A percentile compares a stretch with the other conserved stretches of the same genome.
Conservation (phyloP, 2,888 invertebrate genomes). For the Temnothorax unifasciatus region DNA sequence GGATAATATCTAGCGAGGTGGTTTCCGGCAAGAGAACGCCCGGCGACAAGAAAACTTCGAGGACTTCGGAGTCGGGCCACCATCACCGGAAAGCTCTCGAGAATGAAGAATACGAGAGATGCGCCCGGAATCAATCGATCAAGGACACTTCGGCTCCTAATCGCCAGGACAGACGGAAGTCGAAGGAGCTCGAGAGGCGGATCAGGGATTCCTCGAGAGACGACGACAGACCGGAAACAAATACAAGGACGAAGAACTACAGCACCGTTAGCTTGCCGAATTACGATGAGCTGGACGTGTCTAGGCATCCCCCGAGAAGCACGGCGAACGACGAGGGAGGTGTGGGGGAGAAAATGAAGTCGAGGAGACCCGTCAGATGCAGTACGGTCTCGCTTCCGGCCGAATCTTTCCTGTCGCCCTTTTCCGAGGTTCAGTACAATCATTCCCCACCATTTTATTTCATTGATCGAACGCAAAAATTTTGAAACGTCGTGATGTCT, state of each 20-base stretch:
- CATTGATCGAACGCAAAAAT: background rate
- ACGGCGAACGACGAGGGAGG: conserved; percentile 71
- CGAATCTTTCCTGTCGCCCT: conserved; percentile 70
- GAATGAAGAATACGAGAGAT: conserved; percentile 76
- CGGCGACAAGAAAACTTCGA: conserved; percentile 59
- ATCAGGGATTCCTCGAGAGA: conserved; percentile 57
- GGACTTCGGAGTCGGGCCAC: conserved; percentile 47
- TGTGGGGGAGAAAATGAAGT: conserved; percentile 78
- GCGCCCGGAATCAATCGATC: conserved; percentile 70
- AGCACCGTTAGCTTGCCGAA: conserved; percentile 88
- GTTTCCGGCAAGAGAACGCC: conserved; percentile 70
- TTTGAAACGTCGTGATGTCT: background rate
- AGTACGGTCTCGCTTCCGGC: conserved; percentile 77
- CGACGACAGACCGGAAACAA: conserved; percentile 54
- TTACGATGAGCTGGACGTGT: conserved; percentile 86
- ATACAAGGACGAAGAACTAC: conserved; percentile 84
- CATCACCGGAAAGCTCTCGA: conserved; percentile 66
- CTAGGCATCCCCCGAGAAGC: conserved; percentile 77
- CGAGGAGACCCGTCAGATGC: conserved; percentile 73
- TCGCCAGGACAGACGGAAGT: conserved; percentile 64
- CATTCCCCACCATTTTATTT: conserved; percentile 18
- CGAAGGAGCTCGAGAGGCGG: conserved; percentile 56
- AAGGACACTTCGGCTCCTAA: conserved; percentile 76
- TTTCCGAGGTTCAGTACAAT: conserved; percentile 71
- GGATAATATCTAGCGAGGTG: conserved; percentile 79